These are phyloP conservation scores for Drosophila sp. DNA, from an alignment of 1,140 invertebrate species.

Conservation along the genomic window DNA sequence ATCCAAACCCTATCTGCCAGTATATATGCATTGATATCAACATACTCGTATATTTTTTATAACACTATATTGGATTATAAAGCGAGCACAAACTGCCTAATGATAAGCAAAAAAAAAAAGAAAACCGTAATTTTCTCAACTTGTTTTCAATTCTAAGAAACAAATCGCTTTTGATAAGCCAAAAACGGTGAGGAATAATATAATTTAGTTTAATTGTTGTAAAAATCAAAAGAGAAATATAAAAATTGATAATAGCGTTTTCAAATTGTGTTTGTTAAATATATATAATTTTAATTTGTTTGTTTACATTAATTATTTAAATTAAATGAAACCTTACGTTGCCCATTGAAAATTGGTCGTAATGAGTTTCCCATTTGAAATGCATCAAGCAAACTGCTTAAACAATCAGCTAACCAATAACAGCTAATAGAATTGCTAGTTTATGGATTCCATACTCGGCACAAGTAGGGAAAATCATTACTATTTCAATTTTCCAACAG, in stretches of 20 bases:
- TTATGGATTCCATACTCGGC: not conserved
- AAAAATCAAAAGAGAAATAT: not conserved
- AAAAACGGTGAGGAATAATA: conserved; percentile 20
- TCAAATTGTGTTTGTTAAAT: not conserved
- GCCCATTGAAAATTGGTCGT: conserved; percentile 2
- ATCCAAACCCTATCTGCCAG: conserved; percentile 5
- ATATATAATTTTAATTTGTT: conserved; percentile 6
- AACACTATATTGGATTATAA: conserved; percentile 7
- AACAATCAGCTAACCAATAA: not conserved
- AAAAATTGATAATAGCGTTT: not conserved
- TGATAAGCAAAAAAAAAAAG: conserved; percentile 24
- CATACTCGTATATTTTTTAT: conserved; percentile 11
- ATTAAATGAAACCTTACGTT: conserved; percentile 7
- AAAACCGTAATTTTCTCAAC: conserved; percentile 18
- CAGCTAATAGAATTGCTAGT: not conserved
- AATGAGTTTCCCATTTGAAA: conserved; percentile 17
- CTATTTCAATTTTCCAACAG: conserved; percentile 5
- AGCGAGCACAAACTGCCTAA: conserved; percentile 1
- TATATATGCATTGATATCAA: not conserved
- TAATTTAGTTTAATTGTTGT: conserved; percentile 9
- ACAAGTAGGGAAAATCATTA: conserved; percentile 8
- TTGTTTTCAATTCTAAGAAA: conserved; percentile 15
- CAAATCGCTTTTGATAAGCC: conserved; percentile 26
- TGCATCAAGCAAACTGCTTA: conserved; percentile 4
- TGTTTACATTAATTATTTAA: conserved; percentile 1